Base-by-base conservation (phyloP, 53 echinoderm and acorn worm species). In the Echinarachnius parma region DNA sequence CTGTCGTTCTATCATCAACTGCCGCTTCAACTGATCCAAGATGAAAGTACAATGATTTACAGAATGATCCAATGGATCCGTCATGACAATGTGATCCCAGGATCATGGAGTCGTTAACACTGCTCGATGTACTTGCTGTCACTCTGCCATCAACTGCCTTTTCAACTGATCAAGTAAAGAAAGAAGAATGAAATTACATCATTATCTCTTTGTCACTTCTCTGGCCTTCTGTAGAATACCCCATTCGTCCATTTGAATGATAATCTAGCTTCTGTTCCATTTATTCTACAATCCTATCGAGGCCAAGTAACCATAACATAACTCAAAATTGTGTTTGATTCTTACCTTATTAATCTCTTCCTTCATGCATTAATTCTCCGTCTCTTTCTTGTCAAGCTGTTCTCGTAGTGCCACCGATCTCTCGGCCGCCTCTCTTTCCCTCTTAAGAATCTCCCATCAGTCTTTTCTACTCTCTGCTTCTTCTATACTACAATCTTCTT, bases 381-480 rank as follows among this genome's bases (percentile, higher is more conserved):
- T 86, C 47, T 90, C 86, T 47, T 90, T 86, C 66, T 74, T 63
- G 27, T 93, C 94, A 21, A 90, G 75, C 52, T 86, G 83, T 26
- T 93, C 86, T 64, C 89, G 64, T 9, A 93, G 75, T 35, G 80
- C 70, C 52, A 93, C 90, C 14, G 94, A n/a, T n/a, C n/a, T n/a
- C n/a, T n/a, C n/a, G n/a, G n/a, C n/a, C n/a, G n/a, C n/a, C n/a
- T n/a, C n/a, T n/a, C n/a, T n/a, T n/a, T n/a, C n/a, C n/a, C n/a
- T n/a, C n/a, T n/a, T n/a, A n/a, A n/a, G n/a, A n/a, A n/a, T n/a
- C n/a, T n/a, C n/a, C n/a, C n/a, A n/a, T n/a, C n/a, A n/a, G n/a
- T n/a, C n/a, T n/a, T n/a, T n/a, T n/a, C 90, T n/a, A n/a, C 95
- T 15, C 86, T 85, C 47, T 94, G 90, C 62, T 94, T 90, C 67